These are phyloP conservation scores for Cosmorhoe ocellata DNA, from an alignment of 2,888 invertebrate genomes.

Conservation along the genomic window DNA sequence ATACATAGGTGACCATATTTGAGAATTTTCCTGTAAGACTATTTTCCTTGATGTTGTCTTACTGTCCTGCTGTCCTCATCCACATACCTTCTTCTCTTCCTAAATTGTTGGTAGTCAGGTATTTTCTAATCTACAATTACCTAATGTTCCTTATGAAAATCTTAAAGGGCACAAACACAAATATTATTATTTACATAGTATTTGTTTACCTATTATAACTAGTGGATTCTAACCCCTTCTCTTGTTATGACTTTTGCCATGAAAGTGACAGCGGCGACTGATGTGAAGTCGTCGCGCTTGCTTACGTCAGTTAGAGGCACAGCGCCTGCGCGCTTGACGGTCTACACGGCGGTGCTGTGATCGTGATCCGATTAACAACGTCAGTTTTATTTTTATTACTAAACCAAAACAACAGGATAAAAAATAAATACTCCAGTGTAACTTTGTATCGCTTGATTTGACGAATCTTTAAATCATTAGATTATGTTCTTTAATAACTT, in stretches of 20 bases:
- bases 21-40: too few species aligned
- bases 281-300: constrained; percentile 73
- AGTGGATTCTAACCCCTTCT: constrained; percentile 21
- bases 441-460: constrained; percentile 60
- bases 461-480: constrained; percentile 28
- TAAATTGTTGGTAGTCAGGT: too few species aligned
- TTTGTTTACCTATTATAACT: neutral
- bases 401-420: constrained; percentile 39
- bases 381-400: constrained; percentile 63
- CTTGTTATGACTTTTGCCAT: constrained; percentile 18
- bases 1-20: too few species aligned
- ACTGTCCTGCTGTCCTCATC: too few species aligned
- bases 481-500: neutral
- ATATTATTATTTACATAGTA: too few species aligned
- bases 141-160: too few species aligned
- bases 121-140: too few species aligned
- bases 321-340: constrained; percentile 81
- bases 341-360: constrained; percentile 80
- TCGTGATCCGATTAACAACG: constrained; percentile 82
- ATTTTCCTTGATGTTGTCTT: too few species aligned
- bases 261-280: constrained; percentile 51
- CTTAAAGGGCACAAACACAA: too few species aligned
- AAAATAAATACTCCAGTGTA: constrained; percentile 29
- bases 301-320: constrained; percentile 77
- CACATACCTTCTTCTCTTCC: too few species aligned